phyloP scores from a whole-genome alignment of 2,888 invertebrate genomes.

The Mechanitis messenoides region DNA sequence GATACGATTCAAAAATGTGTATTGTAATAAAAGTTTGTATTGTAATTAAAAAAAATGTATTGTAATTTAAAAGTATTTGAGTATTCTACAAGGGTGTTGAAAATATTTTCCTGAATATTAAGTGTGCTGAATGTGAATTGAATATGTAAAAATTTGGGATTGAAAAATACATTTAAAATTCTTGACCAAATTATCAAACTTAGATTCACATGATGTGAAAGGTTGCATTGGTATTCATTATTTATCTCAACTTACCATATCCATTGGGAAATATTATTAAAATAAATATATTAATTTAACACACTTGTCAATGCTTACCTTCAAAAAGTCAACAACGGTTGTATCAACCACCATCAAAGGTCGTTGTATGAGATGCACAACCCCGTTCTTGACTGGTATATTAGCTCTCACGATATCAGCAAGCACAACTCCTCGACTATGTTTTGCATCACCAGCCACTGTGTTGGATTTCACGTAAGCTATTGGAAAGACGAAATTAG shows the following conservation, averaged over 20 bases:
- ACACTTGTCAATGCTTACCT: slow-evolving; percentile 72
- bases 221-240: too few relatives aligned
- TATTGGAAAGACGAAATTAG: slow-evolving; percentile 42
- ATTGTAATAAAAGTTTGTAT: slow-evolving; percentile 7
- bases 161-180: too few relatives aligned
- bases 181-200: too few relatives aligned
- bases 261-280: neutral
- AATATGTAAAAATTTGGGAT: too few relatives aligned
- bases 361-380: slow-evolving; percentile 93
- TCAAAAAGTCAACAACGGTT: slow-evolving; percentile 88
- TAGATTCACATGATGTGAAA: too few relatives aligned
- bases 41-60: neutral
- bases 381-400: slow-evolving; percentile 94
- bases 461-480: slow-evolving; percentile 93
- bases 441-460: slow-evolving; percentile 84
- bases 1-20: slow-evolving; percentile 18
- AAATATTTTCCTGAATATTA: too few relatives aligned
- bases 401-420: slow-evolving; percentile 92
- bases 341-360: slow-evolving; percentile 94
- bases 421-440: slow-evolving; percentile 88
- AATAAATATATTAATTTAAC: neutral
- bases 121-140: too few relatives aligned
- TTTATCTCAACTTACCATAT: neutral
- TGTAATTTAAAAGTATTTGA: slow-evolving; percentile 4
- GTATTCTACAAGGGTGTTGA: too few relatives aligned